These are phyloP conservation scores for Umimayanthus chanpuru DNA, from an alignment of 92 coral and sea anemone species.

Conservation along the genomic window DNA sequence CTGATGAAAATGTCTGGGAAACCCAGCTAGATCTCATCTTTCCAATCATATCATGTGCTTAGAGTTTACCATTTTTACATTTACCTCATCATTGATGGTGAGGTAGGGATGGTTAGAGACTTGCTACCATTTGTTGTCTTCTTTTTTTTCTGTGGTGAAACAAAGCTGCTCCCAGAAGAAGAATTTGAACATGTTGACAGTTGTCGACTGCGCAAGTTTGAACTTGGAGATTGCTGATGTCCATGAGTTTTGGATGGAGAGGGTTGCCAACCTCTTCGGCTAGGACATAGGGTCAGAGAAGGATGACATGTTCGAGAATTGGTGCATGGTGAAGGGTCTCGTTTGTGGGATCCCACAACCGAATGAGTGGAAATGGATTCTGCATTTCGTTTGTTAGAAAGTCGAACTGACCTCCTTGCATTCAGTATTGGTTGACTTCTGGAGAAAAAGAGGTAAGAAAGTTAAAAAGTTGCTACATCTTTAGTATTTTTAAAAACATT, in stretches of 20 bases:
- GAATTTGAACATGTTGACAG: constrained; percentile 9
- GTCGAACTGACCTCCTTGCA: constrained; percentile 18
- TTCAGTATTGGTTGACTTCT: constrained; percentile 21
- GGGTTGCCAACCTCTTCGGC: constrained; percentile 13
- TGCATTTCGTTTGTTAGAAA: neutral
- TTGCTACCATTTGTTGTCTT: constrained; percentile 62
- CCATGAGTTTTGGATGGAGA: neutral
- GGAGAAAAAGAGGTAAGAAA: neutral
- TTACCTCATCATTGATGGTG: constrained; percentile 82
- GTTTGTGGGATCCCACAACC: neutral
- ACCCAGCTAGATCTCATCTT: too few species aligned
- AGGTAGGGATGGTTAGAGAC: constrained; percentile 66
- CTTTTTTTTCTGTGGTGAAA: constrained; percentile 52
- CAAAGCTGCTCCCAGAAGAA: constrained; percentile 8
- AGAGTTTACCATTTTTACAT: neutral
- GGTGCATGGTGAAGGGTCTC: constrained; percentile 10
- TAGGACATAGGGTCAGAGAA: neutral
- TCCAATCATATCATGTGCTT: neutral
- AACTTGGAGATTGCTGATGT: constrained; percentile 20
- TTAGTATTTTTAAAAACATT: neutral
- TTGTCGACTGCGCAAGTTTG: constrained; percentile 9
- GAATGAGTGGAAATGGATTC: neutral
- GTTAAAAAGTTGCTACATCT: neutral
- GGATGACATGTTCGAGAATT: neutral
- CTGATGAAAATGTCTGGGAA: too few species aligned